Percentiles rank a stretch among this genome's conserved stretches.
phyloP scores from a whole-genome alignment of 2,797 vertebrate genomes.

The Neomorphus geoffroyi region DNA sequence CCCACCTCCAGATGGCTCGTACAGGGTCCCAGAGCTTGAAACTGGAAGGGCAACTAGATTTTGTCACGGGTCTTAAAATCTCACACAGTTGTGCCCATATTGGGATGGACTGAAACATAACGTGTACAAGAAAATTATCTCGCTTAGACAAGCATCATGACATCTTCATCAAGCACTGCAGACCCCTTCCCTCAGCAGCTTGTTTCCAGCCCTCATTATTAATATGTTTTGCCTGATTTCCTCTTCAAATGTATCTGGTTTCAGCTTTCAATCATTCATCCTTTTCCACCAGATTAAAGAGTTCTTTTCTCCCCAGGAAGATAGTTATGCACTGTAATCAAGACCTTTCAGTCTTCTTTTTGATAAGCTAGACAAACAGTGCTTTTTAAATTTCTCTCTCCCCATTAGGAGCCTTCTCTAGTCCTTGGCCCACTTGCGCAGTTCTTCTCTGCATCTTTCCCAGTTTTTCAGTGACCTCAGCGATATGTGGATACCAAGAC shows the following conservation, averaged over 20 bases:
- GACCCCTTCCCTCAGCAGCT: neutral
- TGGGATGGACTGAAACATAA: neutral
- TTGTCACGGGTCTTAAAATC: neutral
- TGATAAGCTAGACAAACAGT: neutral
- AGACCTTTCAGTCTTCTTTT: constrained; percentile 32
- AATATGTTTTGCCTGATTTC: constrained; percentile 1
- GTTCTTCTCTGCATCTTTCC: neutral
- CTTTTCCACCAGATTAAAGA: constrained; percentile 30
- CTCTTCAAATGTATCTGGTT: constrained; percentile 10
- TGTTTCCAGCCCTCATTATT: constrained; percentile 8
- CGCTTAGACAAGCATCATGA: neutral
- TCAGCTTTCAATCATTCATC: constrained; percentile 29
- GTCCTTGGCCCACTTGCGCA: neutral
- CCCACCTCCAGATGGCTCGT: neutral
- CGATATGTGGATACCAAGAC: neutral
- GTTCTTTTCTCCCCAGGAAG: neutral
- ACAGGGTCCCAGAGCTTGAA: neutral
- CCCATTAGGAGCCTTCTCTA: neutral
- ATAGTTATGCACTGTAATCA: constrained; percentile 30
- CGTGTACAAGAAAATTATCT: neutral
- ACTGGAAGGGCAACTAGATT: neutral
- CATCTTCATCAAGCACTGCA: neutral
- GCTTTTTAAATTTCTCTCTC: neutral
- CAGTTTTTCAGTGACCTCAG: neutral
- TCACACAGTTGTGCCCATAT: neutral